phyloP scores from a whole-genome alignment of 30 jellyfish, hydroid and myxozoan species.

The Aurelia coerulea region DNA sequence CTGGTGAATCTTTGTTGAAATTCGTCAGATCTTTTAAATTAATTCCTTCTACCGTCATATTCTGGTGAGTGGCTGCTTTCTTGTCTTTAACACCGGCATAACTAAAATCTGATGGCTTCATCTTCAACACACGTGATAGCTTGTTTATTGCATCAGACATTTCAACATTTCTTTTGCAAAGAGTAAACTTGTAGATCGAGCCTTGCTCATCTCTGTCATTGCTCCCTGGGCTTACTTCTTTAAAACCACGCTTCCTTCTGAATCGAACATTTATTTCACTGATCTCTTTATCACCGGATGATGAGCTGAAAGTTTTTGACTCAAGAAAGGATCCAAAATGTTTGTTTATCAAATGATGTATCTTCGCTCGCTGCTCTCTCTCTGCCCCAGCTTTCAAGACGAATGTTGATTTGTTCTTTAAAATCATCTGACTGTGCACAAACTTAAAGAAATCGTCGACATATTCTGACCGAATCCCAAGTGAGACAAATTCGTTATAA shows the following conservation, averaged over 20 bases:
- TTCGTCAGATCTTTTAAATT: conserved; percentile 7
- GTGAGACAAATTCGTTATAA: conserved; percentile 8
- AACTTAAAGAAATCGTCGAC: conserved; percentile 46
- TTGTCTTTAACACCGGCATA: conserved; percentile 90
- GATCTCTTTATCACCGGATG: background rate
- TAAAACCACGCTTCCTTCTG: conserved; percentile 9
- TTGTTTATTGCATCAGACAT: conserved; percentile 54
- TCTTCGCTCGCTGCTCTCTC: conserved; percentile 37
- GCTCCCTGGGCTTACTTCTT: background rate
- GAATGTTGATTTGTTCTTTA: conserved; percentile 1
- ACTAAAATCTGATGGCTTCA: conserved; percentile 37
- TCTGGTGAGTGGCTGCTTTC: conserved; percentile 78
- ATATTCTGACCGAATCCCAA: conserved; percentile 14
- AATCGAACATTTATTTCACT: conserved; percentile 42
- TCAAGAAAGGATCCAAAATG: conserved; percentile 71
- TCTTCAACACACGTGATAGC: conserved; percentile 40
- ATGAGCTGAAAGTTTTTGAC: conserved; percentile 53
- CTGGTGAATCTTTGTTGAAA: background rate
- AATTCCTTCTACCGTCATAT: conserved; percentile 39
- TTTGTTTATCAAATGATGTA: conserved; percentile 53
- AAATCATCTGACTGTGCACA: conserved; percentile 62
- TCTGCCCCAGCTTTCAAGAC: conserved; percentile 3
- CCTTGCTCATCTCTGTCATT: background rate
- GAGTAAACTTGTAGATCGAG: conserved; percentile 10
- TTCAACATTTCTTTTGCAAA: conserved; percentile 67